A percentile compares a stretch with the other conserved stretches of the same genome.
Conservation (phyloP, 1,140 invertebrate species). For the Myzus persicae region DNA sequence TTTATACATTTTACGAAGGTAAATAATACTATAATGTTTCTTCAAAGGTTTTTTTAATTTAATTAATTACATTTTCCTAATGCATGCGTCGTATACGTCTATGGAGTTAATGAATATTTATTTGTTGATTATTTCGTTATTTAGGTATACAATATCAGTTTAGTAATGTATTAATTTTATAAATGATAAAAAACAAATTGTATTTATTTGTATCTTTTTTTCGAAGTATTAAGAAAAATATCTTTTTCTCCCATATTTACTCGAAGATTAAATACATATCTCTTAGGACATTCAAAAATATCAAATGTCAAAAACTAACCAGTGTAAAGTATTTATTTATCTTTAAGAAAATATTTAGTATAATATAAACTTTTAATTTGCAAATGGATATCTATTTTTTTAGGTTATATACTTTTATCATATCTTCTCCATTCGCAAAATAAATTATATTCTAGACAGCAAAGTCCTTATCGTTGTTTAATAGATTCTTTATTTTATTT, state of each 20-base stretch:
- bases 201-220: too few species aligned
- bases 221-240: too few species aligned
- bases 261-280: neutral
- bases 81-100: neutral
- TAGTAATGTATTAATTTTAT: neutral
- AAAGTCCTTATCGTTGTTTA: neutral
- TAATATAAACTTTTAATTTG: conserved; percentile 4
- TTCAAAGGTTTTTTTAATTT: neutral
- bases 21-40: neutral
- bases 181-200: too few species aligned
- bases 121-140: neutral
- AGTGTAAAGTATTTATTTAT: neutral
- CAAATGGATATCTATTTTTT: neutral
- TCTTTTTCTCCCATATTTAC: neutral
- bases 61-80: too few species aligned
- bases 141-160: neutral
- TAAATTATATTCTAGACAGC: neutral
- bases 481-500: neutral
- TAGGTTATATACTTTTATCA: neutral
- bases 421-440: neutral
- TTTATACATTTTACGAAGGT: neutral
- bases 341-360: neutral
- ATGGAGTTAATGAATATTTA: neutral
- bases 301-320: neutral
- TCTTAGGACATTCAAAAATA: neutral